Evolutionary conservation across 2,888 invertebrate genomes (phyloP).

Genomic region (Hoplodrina ambigua): DNA sequence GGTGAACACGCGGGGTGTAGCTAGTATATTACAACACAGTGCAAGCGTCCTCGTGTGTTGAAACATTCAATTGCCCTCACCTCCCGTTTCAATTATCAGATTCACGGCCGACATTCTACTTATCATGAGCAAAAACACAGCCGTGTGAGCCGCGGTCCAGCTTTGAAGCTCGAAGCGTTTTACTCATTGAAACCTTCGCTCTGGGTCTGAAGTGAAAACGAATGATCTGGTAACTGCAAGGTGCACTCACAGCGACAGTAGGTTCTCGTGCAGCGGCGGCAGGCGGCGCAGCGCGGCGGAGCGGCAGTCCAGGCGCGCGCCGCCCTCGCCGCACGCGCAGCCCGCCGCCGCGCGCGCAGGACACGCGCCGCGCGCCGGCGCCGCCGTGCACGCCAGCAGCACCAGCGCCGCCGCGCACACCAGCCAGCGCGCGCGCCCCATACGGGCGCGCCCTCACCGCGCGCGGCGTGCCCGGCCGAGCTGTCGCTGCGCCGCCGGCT

Average conservation of each 20-base stretch:
- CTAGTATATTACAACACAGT: too few relatives aligned
- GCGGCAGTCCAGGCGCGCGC: slow-evolving; percentile 77
- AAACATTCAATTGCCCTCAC: too few relatives aligned
- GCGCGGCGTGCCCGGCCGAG: slow-evolving; percentile 15
- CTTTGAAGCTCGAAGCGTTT: too few relatives aligned
- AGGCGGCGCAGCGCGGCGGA: slow-evolving; percentile 73
- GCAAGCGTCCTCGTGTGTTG: too few relatives aligned
- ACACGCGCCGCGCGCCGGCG: slow-evolving; percentile 61
- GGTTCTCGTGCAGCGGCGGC: slow-evolving; percentile 77
- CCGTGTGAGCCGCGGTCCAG: too few relatives aligned
- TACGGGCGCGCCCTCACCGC: slow-evolving; percentile 38
- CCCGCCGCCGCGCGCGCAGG: slow-evolving; percentile 64
- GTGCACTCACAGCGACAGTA: slow-evolving; percentile 76
- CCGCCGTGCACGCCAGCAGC: slow-evolving; percentile 26
- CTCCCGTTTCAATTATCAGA: too few relatives aligned
- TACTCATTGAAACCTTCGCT: too few relatives aligned
- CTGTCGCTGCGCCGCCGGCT: neutral
- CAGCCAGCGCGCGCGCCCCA: slow-evolving; percentile 47
- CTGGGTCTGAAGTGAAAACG: too few relatives aligned
- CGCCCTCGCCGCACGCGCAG: slow-evolving; percentile 77
- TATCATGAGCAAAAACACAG: too few relatives aligned
- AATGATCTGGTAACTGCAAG: too few relatives aligned
- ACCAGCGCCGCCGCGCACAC: slow-evolving; percentile 34
- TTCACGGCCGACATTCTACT: too few relatives aligned
- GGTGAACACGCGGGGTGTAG: too few relatives aligned